These are phyloP conservation scores for Sebastes steindachneri DNA, from an alignment of 2,797 vertebrate genomes.

Conservation along the genomic window DNA sequence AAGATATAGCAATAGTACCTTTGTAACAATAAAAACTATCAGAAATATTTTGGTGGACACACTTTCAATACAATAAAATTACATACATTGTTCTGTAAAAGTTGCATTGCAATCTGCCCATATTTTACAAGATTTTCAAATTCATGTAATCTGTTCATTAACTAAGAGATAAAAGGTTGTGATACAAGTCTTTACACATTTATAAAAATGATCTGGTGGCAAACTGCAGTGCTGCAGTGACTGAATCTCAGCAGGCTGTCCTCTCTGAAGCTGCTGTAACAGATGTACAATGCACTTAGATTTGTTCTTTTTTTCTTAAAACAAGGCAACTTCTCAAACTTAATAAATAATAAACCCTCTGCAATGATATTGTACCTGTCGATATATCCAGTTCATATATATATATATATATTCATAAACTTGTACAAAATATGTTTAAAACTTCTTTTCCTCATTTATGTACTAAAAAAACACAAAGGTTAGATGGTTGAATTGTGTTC, in stretches of 20 bases:
- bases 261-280: conserved; percentile 82
- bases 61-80: conserved; percentile 88
- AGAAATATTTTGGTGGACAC: conserved; percentile 87
- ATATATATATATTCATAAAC: conserved; percentile 53
- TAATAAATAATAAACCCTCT: conserved; percentile 84
- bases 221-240: conserved; percentile 73
- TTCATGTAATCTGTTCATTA: conserved; percentile 84
- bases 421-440: conserved; percentile 73
- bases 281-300: conserved; percentile 77
- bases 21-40: conserved; percentile 90
- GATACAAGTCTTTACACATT: conserved; percentile 86
- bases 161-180: conserved; percentile 87
- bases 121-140: conserved; percentile 89
- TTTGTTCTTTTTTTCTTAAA: conserved; percentile 74
- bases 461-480: conserved; percentile 43
- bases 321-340: conserved; percentile 87
- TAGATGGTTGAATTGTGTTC: conserved; percentile 53
- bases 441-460: conserved; percentile 44
- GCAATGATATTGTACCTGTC: conserved; percentile 85
- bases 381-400: conserved; percentile 83
- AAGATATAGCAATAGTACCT: conserved; percentile 95
- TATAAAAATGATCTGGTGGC: conserved; percentile 83
- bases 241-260: conserved; percentile 62
- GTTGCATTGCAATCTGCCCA: conserved; percentile 97
- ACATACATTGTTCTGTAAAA: conserved; percentile 90